Percentiles rank a stretch among this genome's conserved stretches.
phyloP scores from a whole-genome alignment of 2,797 vertebrate species.

The Aselliscus stoliczkanus region DNA sequence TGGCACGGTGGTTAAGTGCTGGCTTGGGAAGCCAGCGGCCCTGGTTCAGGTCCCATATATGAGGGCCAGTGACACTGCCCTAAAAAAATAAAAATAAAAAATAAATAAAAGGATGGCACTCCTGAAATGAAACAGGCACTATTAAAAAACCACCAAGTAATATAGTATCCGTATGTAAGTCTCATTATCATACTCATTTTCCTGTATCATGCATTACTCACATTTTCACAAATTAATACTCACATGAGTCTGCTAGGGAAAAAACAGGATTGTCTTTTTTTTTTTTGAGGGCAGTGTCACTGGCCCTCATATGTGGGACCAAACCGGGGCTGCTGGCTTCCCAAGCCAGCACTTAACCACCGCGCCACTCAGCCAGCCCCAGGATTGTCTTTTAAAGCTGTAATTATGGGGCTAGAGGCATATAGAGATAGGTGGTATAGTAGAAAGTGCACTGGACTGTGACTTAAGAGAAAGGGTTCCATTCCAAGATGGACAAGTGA shows the following conservation, averaged over 20 bases:
- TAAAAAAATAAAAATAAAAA: too few species aligned
- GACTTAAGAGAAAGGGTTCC: background rate
- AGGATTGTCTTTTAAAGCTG: background rate
- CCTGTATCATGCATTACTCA: background rate
- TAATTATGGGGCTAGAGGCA: background rate
- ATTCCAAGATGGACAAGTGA: background rate
- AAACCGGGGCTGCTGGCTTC: too few species aligned
- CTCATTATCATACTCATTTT: conserved; percentile 15
- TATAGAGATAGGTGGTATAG: background rate
- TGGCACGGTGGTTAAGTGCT: too few species aligned
- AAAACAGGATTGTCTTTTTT: background rate
- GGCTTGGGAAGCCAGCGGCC: too few species aligned
- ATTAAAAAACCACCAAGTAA: background rate
- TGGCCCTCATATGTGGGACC: too few species aligned
- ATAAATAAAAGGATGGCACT: background rate
- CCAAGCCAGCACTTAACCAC: too few species aligned
- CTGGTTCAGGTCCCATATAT: too few species aligned
- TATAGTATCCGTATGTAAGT: background rate
- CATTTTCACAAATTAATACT: conserved; percentile 13
- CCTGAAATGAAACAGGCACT: background rate
- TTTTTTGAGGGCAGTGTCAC: too few species aligned
- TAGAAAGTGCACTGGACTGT: background rate
- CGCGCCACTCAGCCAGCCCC: too few species aligned
- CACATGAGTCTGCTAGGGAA: background rate
- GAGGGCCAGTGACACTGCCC: too few species aligned